A percentile compares a stretch with the other conserved stretches of the same genome.
phyloP scores from a whole-genome alignment of 1,140 invertebrate genomes.

The Cephus cinctus region DNA sequence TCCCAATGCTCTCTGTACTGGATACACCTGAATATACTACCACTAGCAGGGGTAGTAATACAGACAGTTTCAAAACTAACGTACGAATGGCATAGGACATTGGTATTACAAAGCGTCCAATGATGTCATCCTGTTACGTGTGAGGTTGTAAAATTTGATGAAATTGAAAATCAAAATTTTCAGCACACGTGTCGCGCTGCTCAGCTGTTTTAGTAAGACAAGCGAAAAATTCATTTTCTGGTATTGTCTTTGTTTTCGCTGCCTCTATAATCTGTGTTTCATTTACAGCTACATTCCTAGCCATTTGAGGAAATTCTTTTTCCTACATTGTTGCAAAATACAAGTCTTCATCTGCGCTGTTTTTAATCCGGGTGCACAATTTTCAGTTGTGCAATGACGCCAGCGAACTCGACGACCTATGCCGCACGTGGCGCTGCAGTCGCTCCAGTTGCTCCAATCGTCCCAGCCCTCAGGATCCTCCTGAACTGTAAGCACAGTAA shows the following conservation, averaged over 20 bases:
- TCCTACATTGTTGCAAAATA: constrained; percentile 15
- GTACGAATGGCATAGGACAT: too few species aligned
- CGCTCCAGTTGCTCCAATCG: constrained; percentile 27
- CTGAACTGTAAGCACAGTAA: too few species aligned
- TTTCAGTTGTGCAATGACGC: constrained; percentile 26
- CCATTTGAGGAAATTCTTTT: constrained; percentile 24
- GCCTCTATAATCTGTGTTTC: neutral
- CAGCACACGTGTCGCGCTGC: neutral
- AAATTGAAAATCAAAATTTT: neutral
- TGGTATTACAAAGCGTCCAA: neutral
- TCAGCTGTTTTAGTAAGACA: too few species aligned
- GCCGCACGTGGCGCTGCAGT: constrained; percentile 32
- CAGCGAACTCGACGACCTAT: constrained; percentile 30
- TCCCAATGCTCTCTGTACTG: too few species aligned
- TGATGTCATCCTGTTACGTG: neutral
- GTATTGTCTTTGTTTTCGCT: neutral
- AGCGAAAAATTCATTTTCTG: constrained; percentile 10
- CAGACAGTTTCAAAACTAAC: too few species aligned
- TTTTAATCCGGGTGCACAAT: constrained; percentile 27
- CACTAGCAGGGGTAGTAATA: too few species aligned
- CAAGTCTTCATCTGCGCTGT: constrained; percentile 29
- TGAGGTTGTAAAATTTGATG: neutral
- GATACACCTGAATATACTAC: too few species aligned
- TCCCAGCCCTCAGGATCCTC: constrained; percentile 20
- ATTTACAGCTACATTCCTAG: constrained; percentile 24